A percentile compares a stretch with the other conserved stretches of the same genome.
These are phyloP conservation scores for Ranitomeya imitator DNA, from an alignment of 2,113 vertebrate species.

Conservation along the genomic window DNA sequence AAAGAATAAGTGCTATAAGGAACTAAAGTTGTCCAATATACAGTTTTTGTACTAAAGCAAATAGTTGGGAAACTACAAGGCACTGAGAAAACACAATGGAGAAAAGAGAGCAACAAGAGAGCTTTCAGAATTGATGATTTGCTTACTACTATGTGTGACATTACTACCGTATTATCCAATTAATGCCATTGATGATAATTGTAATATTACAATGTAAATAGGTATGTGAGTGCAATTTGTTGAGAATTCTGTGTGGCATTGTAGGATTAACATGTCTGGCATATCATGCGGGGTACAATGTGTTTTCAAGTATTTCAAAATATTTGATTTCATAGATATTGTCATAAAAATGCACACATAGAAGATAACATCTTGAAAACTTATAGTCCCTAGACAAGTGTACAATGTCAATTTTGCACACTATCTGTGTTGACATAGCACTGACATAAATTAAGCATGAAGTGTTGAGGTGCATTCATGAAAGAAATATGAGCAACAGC, in stretches of 20 bases:
- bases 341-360: background rate
- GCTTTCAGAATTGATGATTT: too few species aligned
- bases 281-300: background rate
- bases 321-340: constrained; percentile 16
- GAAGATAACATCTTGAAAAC: background rate
- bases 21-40: too few species aligned
- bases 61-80: too few species aligned
- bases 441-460: constrained; percentile 41
- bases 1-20: too few species aligned
- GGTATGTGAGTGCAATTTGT: background rate
- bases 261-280: background rate
- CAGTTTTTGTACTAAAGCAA: too few species aligned
- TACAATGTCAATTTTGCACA: constrained; percentile 28
- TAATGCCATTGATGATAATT: background rate
- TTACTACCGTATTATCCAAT: background rate
- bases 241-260: background rate
- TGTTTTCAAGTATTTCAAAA: background rate
- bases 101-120: too few species aligned
- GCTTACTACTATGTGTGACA: background rate
- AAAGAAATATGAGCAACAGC: constrained; percentile 17
- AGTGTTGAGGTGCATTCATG: constrained; percentile 10
- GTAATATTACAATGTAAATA: background rate
- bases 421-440: constrained; percentile 3
- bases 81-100: too few species aligned
- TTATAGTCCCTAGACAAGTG: constrained; percentile 46